Evolutionary conservation across 2,113 vertebrate species (phyloP), one percentile per base, ranked within the genome.

Genomic region (Rhea pennata): DNA sequence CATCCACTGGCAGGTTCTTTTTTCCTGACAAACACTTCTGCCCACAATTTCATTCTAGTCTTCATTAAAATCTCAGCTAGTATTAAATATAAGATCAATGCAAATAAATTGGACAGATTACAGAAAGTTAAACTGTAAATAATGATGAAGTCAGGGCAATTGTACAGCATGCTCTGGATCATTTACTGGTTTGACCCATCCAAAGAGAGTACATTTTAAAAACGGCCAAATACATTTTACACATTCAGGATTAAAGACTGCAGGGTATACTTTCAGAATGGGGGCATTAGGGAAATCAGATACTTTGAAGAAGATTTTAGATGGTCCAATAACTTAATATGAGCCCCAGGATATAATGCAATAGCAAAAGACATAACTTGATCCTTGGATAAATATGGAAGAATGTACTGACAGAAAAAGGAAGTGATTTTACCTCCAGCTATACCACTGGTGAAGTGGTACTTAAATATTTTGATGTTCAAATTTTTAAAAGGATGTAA

Each of bases 61-160:
- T 61, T 71, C 59, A 59, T 91, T 88, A 83, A 81, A 70, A 24
- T n/a, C 36, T 46, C 64, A 54, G 20, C 71, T 88, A 16, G 10
- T 76, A 54, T 44, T 54, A 81, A 92, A 73, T 33, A n/a, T 13
- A 44, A 78, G 16, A 48, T 15, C 5, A 26, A 26, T 51, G 29
- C 36, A 76, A 89, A 73, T 19, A 62, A 73, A 56, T 44, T 1
- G 9, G n/a, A 21, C 36, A 72, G 70, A 62, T 58, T 75, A 66
- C 53, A 85, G 81, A 36, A 51, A 82, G 53, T 29, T 36, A 80
- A 80, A 74, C 29, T 44, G 16, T 87, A 89, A 93, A 87, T 48
- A 87, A 48, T 23, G 2, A 23, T 19, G 50, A 26, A 0, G 0
- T 22, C 22, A 26, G 7, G 36, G 31, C 12, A 75, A 27, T 36